Evolutionary conservation across 2,113 vertebrate species (phyloP).

Genomic region (Perca fluviatilis): DNA sequence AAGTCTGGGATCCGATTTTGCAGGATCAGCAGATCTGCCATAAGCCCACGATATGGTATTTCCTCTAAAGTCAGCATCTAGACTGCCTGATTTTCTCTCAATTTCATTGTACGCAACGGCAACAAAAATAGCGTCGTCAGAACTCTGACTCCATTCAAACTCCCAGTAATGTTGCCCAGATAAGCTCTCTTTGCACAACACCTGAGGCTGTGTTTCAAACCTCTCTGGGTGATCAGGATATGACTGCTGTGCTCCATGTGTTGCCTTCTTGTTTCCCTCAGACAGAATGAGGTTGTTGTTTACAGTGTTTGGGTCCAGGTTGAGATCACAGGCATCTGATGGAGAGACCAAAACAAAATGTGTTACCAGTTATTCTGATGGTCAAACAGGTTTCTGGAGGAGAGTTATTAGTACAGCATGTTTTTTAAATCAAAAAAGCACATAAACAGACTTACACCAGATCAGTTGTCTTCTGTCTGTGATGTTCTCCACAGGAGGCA

Average conservation of each 20-base stretch:
- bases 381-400: background rate
- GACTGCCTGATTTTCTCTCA: accelerated
- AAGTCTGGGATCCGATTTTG: too few species aligned
- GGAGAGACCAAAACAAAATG: background rate
- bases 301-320: background rate
- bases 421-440: background rate
- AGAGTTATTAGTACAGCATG: background rate
- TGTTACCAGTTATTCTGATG: background rate
- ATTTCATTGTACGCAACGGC: background rate
- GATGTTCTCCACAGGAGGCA: background rate
- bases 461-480: background rate
- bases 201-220: accelerated
- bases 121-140: accelerated
- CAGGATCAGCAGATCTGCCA: accelerated
- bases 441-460: background rate
- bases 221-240: background rate
- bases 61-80: accelerated
- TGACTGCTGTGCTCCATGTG: accelerated
- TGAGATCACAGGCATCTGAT: background rate
- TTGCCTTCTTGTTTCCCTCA: background rate
- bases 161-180: background rate
- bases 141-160: background rate
- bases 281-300: background rate
- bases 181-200: background rate
- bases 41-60: background rate